Evolutionary conservation across 2,888 invertebrate genomes (phyloP), one percentile per base, ranked within the genome.

Genomic region (Barypeithes pellucidus): DNA sequence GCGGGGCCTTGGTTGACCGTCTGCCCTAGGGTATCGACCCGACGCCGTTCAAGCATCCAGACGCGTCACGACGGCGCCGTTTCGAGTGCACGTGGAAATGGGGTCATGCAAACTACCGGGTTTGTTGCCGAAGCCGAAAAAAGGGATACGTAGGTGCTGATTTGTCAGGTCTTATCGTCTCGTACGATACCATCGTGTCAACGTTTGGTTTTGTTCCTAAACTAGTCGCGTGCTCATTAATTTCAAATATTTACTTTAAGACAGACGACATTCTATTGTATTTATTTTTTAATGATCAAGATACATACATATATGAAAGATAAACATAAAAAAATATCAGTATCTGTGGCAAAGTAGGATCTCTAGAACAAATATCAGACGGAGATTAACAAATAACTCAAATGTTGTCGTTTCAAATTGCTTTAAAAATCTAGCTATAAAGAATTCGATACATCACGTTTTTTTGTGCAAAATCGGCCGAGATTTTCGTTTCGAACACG

Each of bases 21-120:
- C 22, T 59, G 41, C 36, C 54, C 54, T 50, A 54, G 66, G 47
- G 52, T 66, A 66, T 66, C 47, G 66, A 66, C 66, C 66, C 66
- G 66, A n/a, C 39, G 54, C 16, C n/a, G 43, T 22, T 20, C 22
- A n/a, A 24, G 18, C 12, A n/a, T 50, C 50, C 24, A 52, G 54
- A 41, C 66, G 66, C 66, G 66, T 24, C 43, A 20, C 66, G 29
- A 29, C 43, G 66, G 52, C 45, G 66, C 66, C 66, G n/a, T 5
- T 18, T 54, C 14, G 54, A 52, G 54, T 52, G 66, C 57, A 52
- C 54, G 54, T 22, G 52, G 36, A 41, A 66, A 54, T 29, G 50
- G 20, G 50, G 50, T 5, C 50, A 24, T 50, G 50, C 54, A 66
- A 54, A 24, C 41, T 54, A 50, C 20, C 22, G 5, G 7, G 50